phyloP scores from a whole-genome alignment of 2,797 vertebrate genomes.

The Alosa sapidissima region DNA sequence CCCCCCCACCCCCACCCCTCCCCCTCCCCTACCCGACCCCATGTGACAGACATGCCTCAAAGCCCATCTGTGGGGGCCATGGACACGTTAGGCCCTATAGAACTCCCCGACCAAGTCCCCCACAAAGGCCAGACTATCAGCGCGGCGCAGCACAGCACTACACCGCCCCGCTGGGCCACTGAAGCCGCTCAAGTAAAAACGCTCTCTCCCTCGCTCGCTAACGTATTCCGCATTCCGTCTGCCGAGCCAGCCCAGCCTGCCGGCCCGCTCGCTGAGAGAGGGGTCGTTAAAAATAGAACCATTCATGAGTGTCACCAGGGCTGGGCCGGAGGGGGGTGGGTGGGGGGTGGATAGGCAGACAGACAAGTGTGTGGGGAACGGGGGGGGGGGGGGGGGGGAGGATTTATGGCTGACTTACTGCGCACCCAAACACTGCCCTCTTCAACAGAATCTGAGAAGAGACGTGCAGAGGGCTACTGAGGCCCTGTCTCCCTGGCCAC shows the following conservation, averaged over 20 bases:
- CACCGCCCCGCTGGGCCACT: not conserved
- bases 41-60: conserved; percentile 35
- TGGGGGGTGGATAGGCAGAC: not conserved
- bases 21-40: not conserved
- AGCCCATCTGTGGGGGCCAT: conserved; percentile 37
- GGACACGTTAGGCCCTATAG: conserved; percentile 30
- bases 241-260: not conserved
- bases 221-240: not conserved
- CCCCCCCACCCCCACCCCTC: not conserved
- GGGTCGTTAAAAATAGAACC: conserved; percentile 6
- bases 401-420: conserved; percentile 25
- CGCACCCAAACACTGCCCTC: conserved; percentile 24
- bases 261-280: not conserved
- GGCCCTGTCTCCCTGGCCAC: not conserved
- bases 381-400: not conserved
- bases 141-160: not conserved
- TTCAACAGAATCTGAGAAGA: conserved; percentile 14
- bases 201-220: not conserved
- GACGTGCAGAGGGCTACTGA: not conserved
- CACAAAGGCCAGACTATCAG: conserved; percentile 25
- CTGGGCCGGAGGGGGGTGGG: no score
- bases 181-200: not conserved
- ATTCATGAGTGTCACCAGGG: conserved; percentile 13
- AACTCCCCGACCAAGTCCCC: conserved; percentile 10
- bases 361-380: not conserved